Evolutionary conservation across 2,888 invertebrate genomes (phyloP), one percentile per base, ranked within the genome.

Genomic region (Aspidiotus destructor): DNA sequence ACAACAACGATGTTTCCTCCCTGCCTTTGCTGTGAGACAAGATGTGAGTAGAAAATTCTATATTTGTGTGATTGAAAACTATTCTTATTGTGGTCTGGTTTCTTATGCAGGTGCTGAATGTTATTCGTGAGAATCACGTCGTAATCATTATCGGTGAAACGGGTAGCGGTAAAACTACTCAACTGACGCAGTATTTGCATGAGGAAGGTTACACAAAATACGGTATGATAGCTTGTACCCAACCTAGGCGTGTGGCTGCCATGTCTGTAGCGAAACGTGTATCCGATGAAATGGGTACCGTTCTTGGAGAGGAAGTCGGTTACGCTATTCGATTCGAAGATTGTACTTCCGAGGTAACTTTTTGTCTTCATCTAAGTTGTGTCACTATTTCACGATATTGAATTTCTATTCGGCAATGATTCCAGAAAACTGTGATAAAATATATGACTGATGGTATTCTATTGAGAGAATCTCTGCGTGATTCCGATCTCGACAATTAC

Each of bases 401-500:
- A 11, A 8, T 7, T 16, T n/a, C 2, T 55, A 55, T 16, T 55
- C 58, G 10, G n/a, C 48, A 13, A 13, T 17, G 5, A 70, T 72
- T 71, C 15, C 67, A 75, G 74, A 73, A 87, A 77, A 94, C 94
- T 0, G 88, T 93, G 41, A 93, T 95, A 72, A 94, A 94, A 78
- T 99, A 99, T 78, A 99, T 99, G 99, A 99, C 99, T 0, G 99
- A 99, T 79, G 99, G 99, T 79, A 99, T 99, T 75, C 79, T 99
- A 60, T 81, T 99, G 28, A 83, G 99, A 70, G 99, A 99, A 78
- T 98, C 97, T 64, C 82, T 99, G 16, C 81, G 97, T 0, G 99
- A 99, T 76, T 88, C 96, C 0, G 98, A 99, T 78, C 81, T 99
- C 72, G 98, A 99, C 78, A 86, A 94, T 76, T 99, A 99, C 81